Conservation (phyloP, 2,888 invertebrate species). For the Vannuccia rotundouncinata region DNA sequence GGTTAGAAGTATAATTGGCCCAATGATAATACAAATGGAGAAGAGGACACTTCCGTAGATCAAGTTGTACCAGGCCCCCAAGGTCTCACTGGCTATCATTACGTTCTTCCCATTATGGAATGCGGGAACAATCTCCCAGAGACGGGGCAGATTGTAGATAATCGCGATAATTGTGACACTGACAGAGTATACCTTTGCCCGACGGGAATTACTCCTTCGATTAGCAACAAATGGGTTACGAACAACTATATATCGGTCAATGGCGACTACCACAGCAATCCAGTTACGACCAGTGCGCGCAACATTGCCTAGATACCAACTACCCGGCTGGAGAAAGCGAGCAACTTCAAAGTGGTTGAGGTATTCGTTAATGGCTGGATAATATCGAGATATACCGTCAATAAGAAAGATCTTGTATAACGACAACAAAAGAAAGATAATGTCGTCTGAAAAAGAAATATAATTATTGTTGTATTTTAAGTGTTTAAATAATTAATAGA, state of each 20-base stretch:
- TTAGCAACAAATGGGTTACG: conserved; percentile 37
- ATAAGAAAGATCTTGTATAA: conserved; percentile 25
- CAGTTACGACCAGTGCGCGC: conserved; percentile 34
- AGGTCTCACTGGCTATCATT: background rate
- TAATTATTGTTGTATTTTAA: too few relatives aligned
- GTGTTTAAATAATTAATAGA: too few relatives aligned
- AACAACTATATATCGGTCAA: conserved; percentile 34
- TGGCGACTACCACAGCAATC: conserved; percentile 37
- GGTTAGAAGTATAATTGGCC: conserved; percentile 34
- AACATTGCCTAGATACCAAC: conserved; percentile 34
- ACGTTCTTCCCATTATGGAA: background rate
- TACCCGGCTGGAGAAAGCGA: background rate
- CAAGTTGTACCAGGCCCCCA: conserved; percentile 2
- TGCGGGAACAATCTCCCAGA: conserved; percentile 29
- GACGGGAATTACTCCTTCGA: conserved; percentile 21
- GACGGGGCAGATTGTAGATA: conserved; percentile 36
- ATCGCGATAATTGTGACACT: conserved; percentile 11
- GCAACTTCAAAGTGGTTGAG: background rate
- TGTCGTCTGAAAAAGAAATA: conserved; percentile 31
- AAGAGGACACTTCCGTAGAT: conserved; percentile 28
- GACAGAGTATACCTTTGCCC: conserved; percentile 27
- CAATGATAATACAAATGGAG: conserved; percentile 27
- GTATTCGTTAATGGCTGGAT: background rate
- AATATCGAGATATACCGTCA: conserved; percentile 3
- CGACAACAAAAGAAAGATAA: conserved; percentile 31